phyloP scores from a whole-genome alignment of 2,888 invertebrate species.

The Drosophila aldrichi region DNA sequence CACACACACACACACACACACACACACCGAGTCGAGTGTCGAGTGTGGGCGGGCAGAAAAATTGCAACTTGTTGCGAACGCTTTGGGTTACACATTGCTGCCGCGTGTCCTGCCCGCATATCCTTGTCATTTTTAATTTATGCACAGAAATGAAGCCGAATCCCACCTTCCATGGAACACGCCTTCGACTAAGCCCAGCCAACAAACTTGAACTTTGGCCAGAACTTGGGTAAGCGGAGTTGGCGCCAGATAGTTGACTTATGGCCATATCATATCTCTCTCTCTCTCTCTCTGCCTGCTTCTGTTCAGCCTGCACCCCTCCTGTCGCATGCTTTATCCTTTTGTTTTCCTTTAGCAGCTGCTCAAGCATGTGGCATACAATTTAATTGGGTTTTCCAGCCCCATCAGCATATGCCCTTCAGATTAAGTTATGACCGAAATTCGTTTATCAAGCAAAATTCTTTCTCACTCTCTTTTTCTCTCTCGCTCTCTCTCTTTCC shows the following conservation, averaged over 20 bases:
- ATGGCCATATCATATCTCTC: conserved; percentile 54
- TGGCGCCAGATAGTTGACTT: conserved; percentile 57
- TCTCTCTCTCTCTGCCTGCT: conserved; percentile 10
- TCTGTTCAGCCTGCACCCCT: not conserved
- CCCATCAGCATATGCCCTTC: conserved; percentile 27
- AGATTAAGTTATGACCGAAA: conserved; percentile 18
- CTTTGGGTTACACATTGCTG: conserved; percentile 55
- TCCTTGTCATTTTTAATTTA: conserved; percentile 78
- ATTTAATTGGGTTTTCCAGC: conserved; percentile 47
- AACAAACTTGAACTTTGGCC: conserved; percentile 50
- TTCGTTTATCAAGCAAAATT: not conserved
- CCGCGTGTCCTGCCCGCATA: conserved; percentile 59
- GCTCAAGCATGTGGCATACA: conserved; percentile 41
- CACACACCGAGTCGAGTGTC: conserved; percentile 5
- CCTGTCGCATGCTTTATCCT: conserved; percentile 6
- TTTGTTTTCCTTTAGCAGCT: conserved; percentile 16
- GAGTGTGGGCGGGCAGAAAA: conserved; percentile 30
- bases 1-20: conserved; percentile 3
- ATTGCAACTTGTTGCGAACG: conserved; percentile 69
- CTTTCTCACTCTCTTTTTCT: no score
- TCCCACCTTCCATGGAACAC: conserved; percentile 4
- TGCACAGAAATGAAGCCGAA: conserved; percentile 53
- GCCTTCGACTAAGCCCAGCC: not conserved
- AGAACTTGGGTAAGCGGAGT: conserved; percentile 27
- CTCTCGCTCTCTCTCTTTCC: not conserved